Evolutionary conservation across 2,888 invertebrate genomes (phyloP).

Genomic region (Clepsis dumicolana): DNA sequence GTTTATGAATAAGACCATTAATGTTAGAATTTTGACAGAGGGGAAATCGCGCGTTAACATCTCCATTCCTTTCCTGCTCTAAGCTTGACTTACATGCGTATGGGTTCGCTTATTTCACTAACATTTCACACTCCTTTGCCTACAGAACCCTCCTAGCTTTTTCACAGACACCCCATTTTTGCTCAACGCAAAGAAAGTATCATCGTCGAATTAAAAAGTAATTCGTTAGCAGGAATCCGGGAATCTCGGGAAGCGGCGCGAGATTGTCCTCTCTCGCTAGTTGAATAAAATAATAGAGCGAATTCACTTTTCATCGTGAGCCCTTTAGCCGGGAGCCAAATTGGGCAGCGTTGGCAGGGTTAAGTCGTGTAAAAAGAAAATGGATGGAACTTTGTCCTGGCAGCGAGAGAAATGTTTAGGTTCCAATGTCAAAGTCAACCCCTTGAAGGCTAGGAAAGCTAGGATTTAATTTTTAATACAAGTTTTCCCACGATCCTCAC

Average conservation of each 20-base stretch:
- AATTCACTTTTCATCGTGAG: conserved; percentile 7
- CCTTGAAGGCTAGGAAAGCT: no score
- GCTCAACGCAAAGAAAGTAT: not conserved
- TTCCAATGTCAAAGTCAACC: not conserved
- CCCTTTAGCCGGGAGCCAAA: not conserved
- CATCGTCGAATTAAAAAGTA: conserved; percentile 30
- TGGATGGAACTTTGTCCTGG: not conserved
- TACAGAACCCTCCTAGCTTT: no score
- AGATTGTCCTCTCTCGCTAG: not conserved
- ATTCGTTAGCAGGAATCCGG: conserved; percentile 5
- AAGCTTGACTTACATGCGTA: no score
- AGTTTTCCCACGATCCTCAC: no score
- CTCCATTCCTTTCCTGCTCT: no score
- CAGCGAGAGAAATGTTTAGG: not conserved
- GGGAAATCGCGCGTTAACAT: no score
- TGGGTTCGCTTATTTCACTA: no score
- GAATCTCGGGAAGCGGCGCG: not conserved
- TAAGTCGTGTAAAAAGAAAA: not conserved
- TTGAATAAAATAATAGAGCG: not conserved
- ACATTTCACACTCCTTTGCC: no score
- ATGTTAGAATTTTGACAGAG: no score
- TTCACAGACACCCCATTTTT: no score
- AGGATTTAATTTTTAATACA: no score
- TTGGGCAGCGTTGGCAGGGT: not conserved
- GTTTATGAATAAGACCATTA: no score